A percentile compares a stretch with the other conserved stretches of the same genome.
Evolutionary conservation across 2,797 vertebrate species (phyloP).

Genomic region (Rhinichthys osculus): DNA sequence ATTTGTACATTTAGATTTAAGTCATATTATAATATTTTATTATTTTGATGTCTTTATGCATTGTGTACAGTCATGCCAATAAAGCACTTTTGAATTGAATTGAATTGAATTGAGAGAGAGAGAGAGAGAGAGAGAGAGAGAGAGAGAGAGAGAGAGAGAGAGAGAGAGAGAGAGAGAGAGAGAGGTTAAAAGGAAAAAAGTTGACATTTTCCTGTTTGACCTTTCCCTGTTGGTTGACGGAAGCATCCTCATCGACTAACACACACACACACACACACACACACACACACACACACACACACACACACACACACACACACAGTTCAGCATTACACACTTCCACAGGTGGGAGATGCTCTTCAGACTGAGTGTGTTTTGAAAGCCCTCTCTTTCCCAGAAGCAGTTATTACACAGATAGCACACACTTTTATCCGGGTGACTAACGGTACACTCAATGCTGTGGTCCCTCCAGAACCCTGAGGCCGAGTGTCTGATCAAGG

Average conservation of each 20-base stretch:
- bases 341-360: constrained; percentile 8
- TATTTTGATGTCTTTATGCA: no score
- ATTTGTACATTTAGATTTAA: no score
- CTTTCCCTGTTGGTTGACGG: neutral
- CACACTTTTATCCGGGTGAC: neutral
- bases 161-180: no score
- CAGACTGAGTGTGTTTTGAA: neutral
- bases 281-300: constrained; percentile 10
- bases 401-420: neutral
- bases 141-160: no score
- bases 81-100: no score
- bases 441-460: neutral
- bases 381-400: neutral
- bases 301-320: constrained; percentile 9
- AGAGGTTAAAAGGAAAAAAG: no score
- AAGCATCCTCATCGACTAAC: neutral
- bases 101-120: no score
- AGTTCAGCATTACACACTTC: neutral
- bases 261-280: constrained; percentile 6
- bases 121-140: no score
- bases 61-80: no score
- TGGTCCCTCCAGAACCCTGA: no score
- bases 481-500: neutral
- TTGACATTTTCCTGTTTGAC: no score
- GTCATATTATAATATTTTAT: no score